Evolutionary conservation across 2,888 invertebrate species (phyloP).

Genomic region (Drosophila formosana): DNA sequence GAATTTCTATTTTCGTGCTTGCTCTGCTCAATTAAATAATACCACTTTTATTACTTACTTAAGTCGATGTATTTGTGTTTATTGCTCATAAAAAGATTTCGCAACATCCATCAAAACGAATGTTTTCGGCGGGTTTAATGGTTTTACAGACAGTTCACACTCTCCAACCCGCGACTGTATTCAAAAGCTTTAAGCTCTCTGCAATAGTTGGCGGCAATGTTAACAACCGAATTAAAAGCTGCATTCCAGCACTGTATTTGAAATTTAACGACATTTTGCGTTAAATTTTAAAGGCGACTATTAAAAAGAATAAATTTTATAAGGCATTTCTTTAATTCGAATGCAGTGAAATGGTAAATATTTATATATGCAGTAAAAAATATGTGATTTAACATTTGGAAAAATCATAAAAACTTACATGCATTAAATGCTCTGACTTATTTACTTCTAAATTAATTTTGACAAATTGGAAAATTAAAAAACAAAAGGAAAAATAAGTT

Average conservation of each 20-base stretch:
- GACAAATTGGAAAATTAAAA: too few species aligned
- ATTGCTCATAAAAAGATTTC: constrained; percentile 8
- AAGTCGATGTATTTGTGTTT: background rate
- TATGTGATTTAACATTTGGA: too few species aligned
- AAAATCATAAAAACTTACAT: too few species aligned
- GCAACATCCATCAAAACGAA: background rate
- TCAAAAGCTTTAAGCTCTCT: constrained; percentile 41
- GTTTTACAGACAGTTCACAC: constrained; percentile 3
- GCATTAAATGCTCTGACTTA: too few species aligned
- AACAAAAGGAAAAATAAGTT: too few species aligned
- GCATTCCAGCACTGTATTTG: background rate
- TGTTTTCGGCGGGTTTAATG: background rate
- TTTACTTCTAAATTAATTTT: too few species aligned
- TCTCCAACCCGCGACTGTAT: constrained; percentile 32
- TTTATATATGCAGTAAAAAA: too few species aligned
- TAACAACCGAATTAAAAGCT: constrained; percentile 1
- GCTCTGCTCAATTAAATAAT: background rate
- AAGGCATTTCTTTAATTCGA: background rate
- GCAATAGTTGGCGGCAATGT: constrained; percentile 4
- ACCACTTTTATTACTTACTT: constrained; percentile 4
- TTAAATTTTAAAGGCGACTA: background rate
- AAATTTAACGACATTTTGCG: background rate
- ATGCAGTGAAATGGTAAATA: background rate
- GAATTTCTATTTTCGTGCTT: background rate
- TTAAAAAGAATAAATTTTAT: too few species aligned